Base-by-base conservation (phyloP, 1,140 invertebrate genomes). In the Lepidostoma basale region DNA sequence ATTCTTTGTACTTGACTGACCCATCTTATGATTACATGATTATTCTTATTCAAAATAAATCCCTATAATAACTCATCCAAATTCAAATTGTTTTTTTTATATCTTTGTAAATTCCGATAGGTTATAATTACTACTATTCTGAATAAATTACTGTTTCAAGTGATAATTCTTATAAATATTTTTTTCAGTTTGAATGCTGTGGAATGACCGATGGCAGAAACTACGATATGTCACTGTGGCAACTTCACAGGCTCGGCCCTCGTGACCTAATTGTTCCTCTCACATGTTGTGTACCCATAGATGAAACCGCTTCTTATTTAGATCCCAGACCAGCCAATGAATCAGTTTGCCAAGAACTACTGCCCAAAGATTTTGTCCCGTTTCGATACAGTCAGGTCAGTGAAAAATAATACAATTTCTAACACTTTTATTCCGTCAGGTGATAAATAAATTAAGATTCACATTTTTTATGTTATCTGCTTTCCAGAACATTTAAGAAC, bases 221-320 rank as follows among this genome's bases (percentile, higher is more conserved):
- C 84, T 95, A 93, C 78, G 89, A 90, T 68, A 91, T 90, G 62
- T 93, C 92, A 0, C 79, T 88, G 74, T 95, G 92, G 92, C 85
- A 89, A 62, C 80, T 92, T n/a, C 86, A 89, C 72, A 85, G 88
- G 72, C 83, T 90, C 33, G 89, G 91, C 0, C 85, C 89, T 65
- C 83, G 86, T 58, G 89, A 90, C 16, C 81, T 92, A 74, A 81
- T 88, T 0, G 90, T 94, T 12, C 92, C 92, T 20, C 82, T 89
- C n/a, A 90, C 88, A 33, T 95, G 92, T 76, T 95, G 92, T 77
- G 83, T 87, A 22, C 92, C 93, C 75, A 74, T 79, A 0, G 77
- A 82, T 1, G 81, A 86, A 14, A 75, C 76, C 3, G 77, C 85
- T 10, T 85, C 89, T 0, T 92, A 91, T 78, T 83, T 94, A 33